phyloP scores from a whole-genome alignment of 2,888 invertebrate genomes.

The Eupeodes latifasciatus region DNA sequence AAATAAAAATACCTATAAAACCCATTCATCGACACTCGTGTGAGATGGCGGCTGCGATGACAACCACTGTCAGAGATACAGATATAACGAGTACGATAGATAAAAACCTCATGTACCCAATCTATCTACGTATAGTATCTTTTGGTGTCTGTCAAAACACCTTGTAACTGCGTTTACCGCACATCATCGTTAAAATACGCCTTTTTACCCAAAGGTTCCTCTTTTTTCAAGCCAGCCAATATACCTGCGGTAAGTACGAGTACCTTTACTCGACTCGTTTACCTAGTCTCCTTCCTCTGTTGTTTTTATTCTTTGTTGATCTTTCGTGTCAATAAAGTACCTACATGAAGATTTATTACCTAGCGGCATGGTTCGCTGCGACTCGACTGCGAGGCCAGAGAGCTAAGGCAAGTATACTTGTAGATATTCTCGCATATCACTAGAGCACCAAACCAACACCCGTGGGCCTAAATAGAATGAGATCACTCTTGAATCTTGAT shows the following conservation, averaged over 20 bases:
- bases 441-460: neutral
- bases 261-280: too few relatives aligned
- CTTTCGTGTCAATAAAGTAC: conserved; percentile 64
- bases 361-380: conserved; percentile 35
- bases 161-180: conserved; percentile 59
- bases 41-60: conserved; percentile 57
- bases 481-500: conserved; percentile 56
- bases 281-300: neutral
- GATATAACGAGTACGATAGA: conserved; percentile 12
- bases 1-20: neutral
- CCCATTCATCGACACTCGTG: conserved; percentile 38
- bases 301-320: conserved; percentile 17
- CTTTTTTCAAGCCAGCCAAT: neutral
- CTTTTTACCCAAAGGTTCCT: neutral
- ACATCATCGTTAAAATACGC: conserved; percentile 36
- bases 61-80: conserved; percentile 49
- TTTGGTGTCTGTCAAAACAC: conserved; percentile 70
- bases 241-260: neutral
- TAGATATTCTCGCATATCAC: conserved; percentile 41
- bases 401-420: neutral
- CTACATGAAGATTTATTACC: conserved; percentile 69
- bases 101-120: conserved; percentile 41
- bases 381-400: neutral
- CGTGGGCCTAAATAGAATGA: conserved; percentile 60
- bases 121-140: conserved; percentile 26